These are phyloP conservation scores for Bagarius yarrelli DNA, from an alignment of 2,113 vertebrate species.

Conservation along the genomic window DNA sequence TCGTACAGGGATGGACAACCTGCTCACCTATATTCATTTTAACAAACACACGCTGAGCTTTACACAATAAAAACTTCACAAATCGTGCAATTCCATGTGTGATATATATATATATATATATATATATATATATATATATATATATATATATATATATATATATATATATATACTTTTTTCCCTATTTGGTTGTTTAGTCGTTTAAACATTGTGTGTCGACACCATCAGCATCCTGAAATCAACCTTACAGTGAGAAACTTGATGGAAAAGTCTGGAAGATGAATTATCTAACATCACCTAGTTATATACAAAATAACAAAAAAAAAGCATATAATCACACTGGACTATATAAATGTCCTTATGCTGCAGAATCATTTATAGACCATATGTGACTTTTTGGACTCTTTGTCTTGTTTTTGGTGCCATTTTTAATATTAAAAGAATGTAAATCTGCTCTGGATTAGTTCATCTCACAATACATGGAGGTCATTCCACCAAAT, in stretches of 20 bases:
- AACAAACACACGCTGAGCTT: not conserved
- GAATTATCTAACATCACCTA: not conserved
- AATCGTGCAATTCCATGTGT: not conserved
- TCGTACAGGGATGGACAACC: slow-evolving; percentile 2
- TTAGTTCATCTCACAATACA: too few species aligned
- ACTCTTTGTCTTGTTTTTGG: too few species aligned
- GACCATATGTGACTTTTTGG: not conserved
- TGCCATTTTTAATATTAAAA: too few species aligned
- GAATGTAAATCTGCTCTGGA: too few species aligned
- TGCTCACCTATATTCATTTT: not conserved
- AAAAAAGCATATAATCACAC: not conserved
- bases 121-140: too few species aligned
- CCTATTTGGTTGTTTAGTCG: not conserved
- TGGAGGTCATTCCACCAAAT: too few species aligned
- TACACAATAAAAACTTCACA: not conserved
- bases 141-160: too few species aligned
- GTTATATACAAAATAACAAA: not conserved
- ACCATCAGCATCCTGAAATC: not conserved
- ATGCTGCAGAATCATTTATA: not conserved
- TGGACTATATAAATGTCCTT: not conserved
- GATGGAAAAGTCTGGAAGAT: slow-evolving; percentile 7
- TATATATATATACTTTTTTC: not conserved
- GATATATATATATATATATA: too few species aligned
- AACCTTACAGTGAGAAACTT: not conserved
- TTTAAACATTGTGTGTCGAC: slow-evolving; percentile 15